A percentile compares a stretch with the other conserved stretches of the same genome.
These are phyloP conservation scores for Podargus strigoides DNA, from an alignment of 2,797 vertebrate genomes.

Conservation along the genomic window DNA sequence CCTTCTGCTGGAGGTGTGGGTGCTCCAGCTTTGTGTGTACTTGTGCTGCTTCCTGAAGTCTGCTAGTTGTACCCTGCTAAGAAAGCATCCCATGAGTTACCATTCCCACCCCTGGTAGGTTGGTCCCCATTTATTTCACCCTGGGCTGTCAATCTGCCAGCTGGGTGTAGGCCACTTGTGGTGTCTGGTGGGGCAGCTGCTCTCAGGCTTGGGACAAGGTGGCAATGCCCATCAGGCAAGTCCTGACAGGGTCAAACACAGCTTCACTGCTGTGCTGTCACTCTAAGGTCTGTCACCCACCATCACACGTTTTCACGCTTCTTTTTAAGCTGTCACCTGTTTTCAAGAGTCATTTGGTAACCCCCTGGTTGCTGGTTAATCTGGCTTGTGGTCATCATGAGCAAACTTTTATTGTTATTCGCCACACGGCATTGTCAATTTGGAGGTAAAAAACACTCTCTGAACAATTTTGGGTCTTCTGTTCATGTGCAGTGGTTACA, in stretches of 20 bases:
- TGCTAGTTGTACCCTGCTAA: not conserved
- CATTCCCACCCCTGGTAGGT: accelerated
- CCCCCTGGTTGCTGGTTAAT: not conserved
- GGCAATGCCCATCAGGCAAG: not conserved
- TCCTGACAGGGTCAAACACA: not conserved
- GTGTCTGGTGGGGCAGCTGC: no score
- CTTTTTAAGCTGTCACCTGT: not conserved
- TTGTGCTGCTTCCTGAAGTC: not conserved
- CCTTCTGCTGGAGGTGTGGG: not conserved
- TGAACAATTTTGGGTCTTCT: not conserved
- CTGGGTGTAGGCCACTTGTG: not conserved
- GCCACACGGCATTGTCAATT: not conserved
- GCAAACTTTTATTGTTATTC: not conserved
- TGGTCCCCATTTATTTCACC: no score
- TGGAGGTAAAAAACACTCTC: not conserved
- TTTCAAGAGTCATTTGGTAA: not conserved
- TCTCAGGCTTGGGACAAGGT: no score
- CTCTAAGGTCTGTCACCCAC: not conserved
- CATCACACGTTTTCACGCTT: not conserved
- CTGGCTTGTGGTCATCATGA: not conserved
- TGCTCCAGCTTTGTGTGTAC: not conserved
- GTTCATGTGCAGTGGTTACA: not conserved
- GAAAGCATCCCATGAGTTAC: no score
- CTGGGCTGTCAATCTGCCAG: not conserved
- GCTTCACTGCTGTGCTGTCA: not conserved